Evolutionary conservation across 2,797 vertebrate genomes (phyloP), one percentile per base, ranked within the genome.

Genomic region (Eulemur rubriventer): DNA sequence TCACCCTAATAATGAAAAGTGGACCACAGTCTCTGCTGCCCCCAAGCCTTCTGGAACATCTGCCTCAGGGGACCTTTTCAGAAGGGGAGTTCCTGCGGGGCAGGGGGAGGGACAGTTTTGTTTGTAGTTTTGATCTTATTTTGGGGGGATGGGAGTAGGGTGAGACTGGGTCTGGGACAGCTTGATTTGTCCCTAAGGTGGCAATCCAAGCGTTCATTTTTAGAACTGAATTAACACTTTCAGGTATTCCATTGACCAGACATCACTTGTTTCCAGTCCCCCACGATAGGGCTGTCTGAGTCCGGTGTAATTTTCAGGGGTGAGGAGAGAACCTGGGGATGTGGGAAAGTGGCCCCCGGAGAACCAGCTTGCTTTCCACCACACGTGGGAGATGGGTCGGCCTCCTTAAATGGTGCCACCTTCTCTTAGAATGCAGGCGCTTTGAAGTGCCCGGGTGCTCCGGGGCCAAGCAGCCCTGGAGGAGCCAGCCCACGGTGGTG

Each of bases 381-480:
- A 1, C 20, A 1, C 9, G 0, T 1, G 16, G 46, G 14, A 2
- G 50, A 5, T 4, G 17, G 10, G 9, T 46, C 30, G 20, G 30
- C 55, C 43, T 50, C 43, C 16, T 20, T 8, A 33, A 38, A 41
- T 4, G 24, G 24, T 2, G 3, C n/a, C 33, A 61, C 38, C 26
- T 67, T 22, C 14, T 75, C 57, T 67, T 52, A 22, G 46, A 24
- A 38, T 65, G 4, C 16, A 43, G 3, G 50, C 2, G 18, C 46
- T 14, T n/a, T 33, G 41, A 5, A 2, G 35, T 2, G 30, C 20
- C 33, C 3, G 2, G 35, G 43, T 14, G 17, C 26, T 16, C 13
- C 7, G 12, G 30, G 18, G 20, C n/a, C 46, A 24, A 20, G 5
- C 3, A 22, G 7, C 16, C n/a, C 6, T 6, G 22, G 38, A n/a